Evolutionary conservation across 2,113 vertebrate species (phyloP).

Genomic region (Protobothrops mucrosquamatus): DNA sequence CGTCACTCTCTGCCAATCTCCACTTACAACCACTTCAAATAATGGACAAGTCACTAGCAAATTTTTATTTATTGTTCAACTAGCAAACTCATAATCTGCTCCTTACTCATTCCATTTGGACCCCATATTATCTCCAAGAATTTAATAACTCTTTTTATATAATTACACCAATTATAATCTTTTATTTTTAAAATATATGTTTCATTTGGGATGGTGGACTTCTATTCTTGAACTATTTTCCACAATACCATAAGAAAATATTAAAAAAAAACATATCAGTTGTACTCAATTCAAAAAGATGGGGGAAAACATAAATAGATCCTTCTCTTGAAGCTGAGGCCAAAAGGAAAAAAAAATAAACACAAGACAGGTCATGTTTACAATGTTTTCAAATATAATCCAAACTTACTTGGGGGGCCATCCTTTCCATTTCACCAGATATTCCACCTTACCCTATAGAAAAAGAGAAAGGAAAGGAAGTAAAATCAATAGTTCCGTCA

Average conservation of each 20-base stretch:
- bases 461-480: constrained; percentile 43
- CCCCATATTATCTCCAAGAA: not conserved
- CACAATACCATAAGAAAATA: constrained; percentile 1
- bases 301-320: not conserved
- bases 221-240: not conserved
- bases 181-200: not conserved
- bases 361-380: constrained; percentile 16
- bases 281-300: not conserved
- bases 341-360: constrained; percentile 2
- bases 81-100: not conserved
- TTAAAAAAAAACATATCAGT: not conserved
- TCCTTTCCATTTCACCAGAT: constrained; percentile 98
- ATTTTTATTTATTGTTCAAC: not conserved
- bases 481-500: constrained; percentile 18
- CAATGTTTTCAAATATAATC: constrained; percentile 7
- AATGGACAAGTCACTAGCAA: not conserved
- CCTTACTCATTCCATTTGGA: not conserved
- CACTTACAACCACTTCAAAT: not conserved
- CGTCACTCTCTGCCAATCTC: no score
- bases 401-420: constrained; percentile 96
- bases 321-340: not conserved
- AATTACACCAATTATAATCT: not conserved
- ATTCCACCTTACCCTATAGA: constrained; percentile 93
- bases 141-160: not conserved
- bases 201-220: not conserved